Conservation (phyloP, 2,888 invertebrate genomes). For the Mythimna vitellina region DNA sequence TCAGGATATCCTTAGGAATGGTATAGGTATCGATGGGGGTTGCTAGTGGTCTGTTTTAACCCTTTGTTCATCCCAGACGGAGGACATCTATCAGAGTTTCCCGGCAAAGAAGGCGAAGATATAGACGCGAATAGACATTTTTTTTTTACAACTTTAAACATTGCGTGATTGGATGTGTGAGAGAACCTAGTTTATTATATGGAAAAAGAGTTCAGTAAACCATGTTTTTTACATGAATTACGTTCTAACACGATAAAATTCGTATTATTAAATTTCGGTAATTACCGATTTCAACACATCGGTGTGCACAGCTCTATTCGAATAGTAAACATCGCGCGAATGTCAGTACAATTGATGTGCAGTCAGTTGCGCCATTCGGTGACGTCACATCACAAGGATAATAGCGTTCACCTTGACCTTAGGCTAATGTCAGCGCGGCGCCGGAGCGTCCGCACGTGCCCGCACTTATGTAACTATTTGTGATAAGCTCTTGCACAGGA, state of each 20-base stretch:
- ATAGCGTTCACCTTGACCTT: constrained; percentile 87
- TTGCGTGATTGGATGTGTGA: no score
- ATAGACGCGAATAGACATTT: no score
- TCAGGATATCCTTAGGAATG: no score
- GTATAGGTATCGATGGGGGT: no score
- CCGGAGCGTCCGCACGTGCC: constrained; percentile 73
- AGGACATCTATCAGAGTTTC: no score
- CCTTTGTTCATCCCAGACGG: no score
- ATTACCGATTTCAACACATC: constrained; percentile 12
- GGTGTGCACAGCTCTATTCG: constrained; percentile 23
- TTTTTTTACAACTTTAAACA: no score
- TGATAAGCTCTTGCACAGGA: constrained; percentile 71
- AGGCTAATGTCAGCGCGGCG: constrained; percentile 80
- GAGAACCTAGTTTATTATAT: no score
- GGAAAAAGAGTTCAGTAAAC: no score
- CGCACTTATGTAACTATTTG: constrained; percentile 74
- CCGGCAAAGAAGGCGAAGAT: no score
- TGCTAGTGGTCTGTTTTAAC: no score
- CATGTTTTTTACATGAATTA: background rate
- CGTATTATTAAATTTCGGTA: background rate
- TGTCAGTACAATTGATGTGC: constrained; percentile 65
- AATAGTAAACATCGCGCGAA: constrained; percentile 55
- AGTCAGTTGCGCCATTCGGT: constrained; percentile 69
- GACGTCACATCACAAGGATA: constrained; percentile 83
- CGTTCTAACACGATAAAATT: background rate